phyloP scores from a whole-genome alignment of 2,888 invertebrate genomes.

The Diabrotica balteata region DNA sequence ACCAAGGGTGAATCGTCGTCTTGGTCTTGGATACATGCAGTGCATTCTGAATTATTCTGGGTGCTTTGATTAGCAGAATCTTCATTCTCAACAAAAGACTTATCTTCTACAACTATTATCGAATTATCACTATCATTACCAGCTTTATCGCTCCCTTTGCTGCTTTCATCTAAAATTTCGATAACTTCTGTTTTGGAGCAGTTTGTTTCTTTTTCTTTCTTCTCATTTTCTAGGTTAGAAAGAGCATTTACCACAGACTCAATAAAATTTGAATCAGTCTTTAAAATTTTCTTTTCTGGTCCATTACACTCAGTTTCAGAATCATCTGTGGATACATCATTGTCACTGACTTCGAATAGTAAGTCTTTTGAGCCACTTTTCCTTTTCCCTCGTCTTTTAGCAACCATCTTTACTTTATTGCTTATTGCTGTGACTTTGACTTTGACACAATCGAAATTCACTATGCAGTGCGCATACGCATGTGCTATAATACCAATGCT shows the following conservation, averaged over 20 bases:
- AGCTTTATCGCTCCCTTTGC: background rate
- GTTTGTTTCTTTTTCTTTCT: constrained; percentile 3
- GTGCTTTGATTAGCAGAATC: no score
- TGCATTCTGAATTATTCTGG: no score
- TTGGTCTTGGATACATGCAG: no score
- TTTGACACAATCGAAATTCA: no score
- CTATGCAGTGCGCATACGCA: background rate
- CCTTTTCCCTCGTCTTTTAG: constrained; percentile 37
- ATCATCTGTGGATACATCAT: constrained; percentile 45
- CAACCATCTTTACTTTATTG: constrained; percentile 37
- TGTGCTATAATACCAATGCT: no score
- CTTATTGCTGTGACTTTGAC: background rate
- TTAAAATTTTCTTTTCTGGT: constrained; percentile 41
- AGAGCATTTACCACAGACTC: constrained; percentile 29
- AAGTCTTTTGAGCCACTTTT: constrained; percentile 42
- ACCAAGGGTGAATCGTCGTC: no score
- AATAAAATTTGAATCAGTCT: constrained; percentile 31
- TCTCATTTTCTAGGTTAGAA: constrained; percentile 36
- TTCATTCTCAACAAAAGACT: background rate
- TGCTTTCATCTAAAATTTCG: background rate
- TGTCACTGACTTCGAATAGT: constrained; percentile 47
- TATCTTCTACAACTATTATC: constrained; percentile 11
- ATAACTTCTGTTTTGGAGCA: background rate
- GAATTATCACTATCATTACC: constrained; percentile 6
- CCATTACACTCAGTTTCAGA: constrained; percentile 36